Base-by-base conservation (phyloP, 2,113 vertebrate genomes). In the pig (Sus scrofa) region DNA sequence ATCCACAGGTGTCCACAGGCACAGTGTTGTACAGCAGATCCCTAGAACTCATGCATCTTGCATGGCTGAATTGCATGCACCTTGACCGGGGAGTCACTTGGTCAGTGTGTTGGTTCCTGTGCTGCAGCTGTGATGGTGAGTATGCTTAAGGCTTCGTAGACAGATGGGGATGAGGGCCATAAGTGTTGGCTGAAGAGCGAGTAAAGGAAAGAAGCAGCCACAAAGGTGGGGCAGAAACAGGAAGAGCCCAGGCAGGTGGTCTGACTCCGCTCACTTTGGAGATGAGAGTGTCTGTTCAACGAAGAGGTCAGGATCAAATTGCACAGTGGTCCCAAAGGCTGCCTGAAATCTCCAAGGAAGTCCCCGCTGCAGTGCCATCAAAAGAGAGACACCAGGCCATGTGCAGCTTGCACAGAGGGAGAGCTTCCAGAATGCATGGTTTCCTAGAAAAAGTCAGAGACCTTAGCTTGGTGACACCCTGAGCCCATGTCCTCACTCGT, bases 221-320 rank as follows among this genome's bases (percentile, higher is more conserved):
- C 16, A n/a, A 52, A 62, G 27, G 12, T 16, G 32, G 37, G 65
- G 30, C n/a, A 14, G n/a, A 56, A 78, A 37, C 7, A 50, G 39
- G 79, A 65, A 20, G 60, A 77, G n/a, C 58, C 84, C 39, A 9
- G 30, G 54, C 11, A 1, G 24, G 26, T 12, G 20, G 44, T 67
- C 44, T 0, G n/a, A 62, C n/a, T n/a, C 6, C 0, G 12, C 68
- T 32, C 1, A 0, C 15, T 6, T 16, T 2, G 1, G 44, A 22
- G 26, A 82, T 13, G n/a, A 18, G 34, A 68, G 58, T 37, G 3
- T 34, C 83, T 68, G 22, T 13, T 37, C 39, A n/a, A 67, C 70
- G 27, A 37, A 39, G 24, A 77, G 30, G 15, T 30, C 44, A 39
- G 63, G 27, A 14, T 68, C 65, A 19, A 16, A 22, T 30, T 67